Evolutionary conservation across 30 jellyfish, hydroid and myxozoan genomes (phyloP).

Genomic region (Aurelia aurita): DNA sequence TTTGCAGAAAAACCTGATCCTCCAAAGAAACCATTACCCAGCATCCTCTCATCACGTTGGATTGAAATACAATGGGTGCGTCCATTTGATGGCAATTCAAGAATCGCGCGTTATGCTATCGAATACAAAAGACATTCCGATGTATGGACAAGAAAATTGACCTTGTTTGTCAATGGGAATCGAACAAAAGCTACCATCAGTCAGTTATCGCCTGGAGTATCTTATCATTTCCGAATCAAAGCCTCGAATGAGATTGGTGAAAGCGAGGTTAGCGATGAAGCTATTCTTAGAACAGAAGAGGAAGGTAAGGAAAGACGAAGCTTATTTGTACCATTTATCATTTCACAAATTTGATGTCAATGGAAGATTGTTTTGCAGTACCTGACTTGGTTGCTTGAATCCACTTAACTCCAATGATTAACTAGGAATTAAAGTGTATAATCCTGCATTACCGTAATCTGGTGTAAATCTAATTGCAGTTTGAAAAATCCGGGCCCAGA

Average conservation of each 20-base stretch:
- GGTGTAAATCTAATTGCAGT: too few species aligned
- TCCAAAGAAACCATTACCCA: conserved; percentile 46
- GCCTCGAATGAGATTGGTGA: conserved; percentile 75
- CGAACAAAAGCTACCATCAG: conserved; percentile 25
- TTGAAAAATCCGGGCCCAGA: too few species aligned
- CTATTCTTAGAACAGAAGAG: conserved; percentile 77
- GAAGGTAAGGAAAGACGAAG: conserved; percentile 58
- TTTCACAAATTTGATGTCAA: too few species aligned
- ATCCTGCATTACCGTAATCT: too few species aligned
- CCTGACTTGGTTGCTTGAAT: too few species aligned
- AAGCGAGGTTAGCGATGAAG: conserved; percentile 71
- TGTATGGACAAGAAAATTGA: conserved; percentile 34
- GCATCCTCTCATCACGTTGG: conserved; percentile 70
- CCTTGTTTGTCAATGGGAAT: conserved; percentile 49
- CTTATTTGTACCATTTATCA: too few species aligned
- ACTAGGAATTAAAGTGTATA: too few species aligned
- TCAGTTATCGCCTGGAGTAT: conserved; percentile 70
- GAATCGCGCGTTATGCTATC: conserved; percentile 49
- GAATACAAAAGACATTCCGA: conserved; percentile 57
- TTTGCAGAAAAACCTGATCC: conserved; percentile 82
- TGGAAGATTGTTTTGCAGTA: too few species aligned
- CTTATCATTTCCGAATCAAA: conserved; percentile 67
- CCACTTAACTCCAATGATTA: too few species aligned
- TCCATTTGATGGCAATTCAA: conserved; percentile 79
- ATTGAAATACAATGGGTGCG: conserved; percentile 74